These are phyloP conservation scores for Kryptolebias marmoratus DNA, from an alignment of 2,113 vertebrate genomes.

Conservation along the genomic window DNA sequence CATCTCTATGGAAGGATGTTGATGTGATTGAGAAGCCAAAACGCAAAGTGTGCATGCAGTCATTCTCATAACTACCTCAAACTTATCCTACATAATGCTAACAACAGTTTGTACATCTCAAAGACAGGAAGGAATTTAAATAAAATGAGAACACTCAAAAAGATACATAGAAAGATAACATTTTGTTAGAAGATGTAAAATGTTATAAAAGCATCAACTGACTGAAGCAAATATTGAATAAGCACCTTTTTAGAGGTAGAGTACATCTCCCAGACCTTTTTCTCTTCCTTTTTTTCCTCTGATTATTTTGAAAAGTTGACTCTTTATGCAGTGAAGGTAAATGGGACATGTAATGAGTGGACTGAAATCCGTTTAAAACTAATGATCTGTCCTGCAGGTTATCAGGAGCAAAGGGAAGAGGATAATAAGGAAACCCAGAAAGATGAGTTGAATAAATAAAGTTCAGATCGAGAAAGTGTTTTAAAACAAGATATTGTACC, in stretches of 20 bases:
- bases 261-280: not conserved
- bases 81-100: too few species aligned
- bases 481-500: not conserved
- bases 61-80: not conserved
- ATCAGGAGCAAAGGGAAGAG: slow-evolving; percentile 36
- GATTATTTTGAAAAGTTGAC: slow-evolving; percentile 61
- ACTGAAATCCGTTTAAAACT: slow-evolving; percentile 74
- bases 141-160: not conserved
- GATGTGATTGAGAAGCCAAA: not conserved
- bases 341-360: slow-evolving; percentile 81
- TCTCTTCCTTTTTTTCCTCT: slow-evolving; percentile 1
- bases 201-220: too few species aligned
- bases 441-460: slow-evolving; percentile 26
- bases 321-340: slow-evolving; percentile 74
- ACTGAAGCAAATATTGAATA: too few species aligned
- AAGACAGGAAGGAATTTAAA: too few species aligned
- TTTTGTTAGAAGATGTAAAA: too few species aligned
- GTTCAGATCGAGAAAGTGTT: slow-evolving; percentile 18
- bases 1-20: not conserved
- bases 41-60: not conserved
- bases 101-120: too few species aligned
- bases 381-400: slow-evolving; percentile 74
- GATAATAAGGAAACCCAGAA: slow-evolving; percentile 46
- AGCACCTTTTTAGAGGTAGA: too few species aligned
- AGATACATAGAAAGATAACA: too few species aligned